Base-by-base conservation (phyloP, 2,113 vertebrate genomes). In the Heloderma charlesbogerti region DNA sequence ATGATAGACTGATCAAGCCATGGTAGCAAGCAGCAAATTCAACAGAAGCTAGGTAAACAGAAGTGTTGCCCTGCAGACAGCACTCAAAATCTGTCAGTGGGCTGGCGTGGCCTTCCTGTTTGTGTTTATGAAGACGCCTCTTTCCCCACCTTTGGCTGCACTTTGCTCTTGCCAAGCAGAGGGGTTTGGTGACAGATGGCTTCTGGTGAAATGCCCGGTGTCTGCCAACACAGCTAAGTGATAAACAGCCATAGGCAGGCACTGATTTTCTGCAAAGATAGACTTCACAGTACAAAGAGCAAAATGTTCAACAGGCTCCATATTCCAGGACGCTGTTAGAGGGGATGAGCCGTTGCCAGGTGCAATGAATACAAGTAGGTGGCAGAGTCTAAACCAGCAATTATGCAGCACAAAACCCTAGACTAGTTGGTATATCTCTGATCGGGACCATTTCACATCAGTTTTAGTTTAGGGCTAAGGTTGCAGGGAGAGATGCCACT, bases 41-140 rank as follows among this genome's bases (percentile, higher is more conserved):
- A 91, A 91, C 69, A 93, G 34, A 74, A 87, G 93, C 92, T 93
- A 82, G 93, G 89, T 94, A 95, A 95, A 96, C 3, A 93, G 0
- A 45, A 9, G 0, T 0, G 69, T 45, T 89, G 95, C 72, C 86
- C 86, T 27, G 89, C 10, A 43, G 95, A 92, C 91, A 80, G 91
- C 1, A 0, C 0, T 0, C 54, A 27, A 3, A 12, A 88, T 88
- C 81, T 85, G 79, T 74, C 6, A 27, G 75, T 88, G 34, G 84
- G 67, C 91, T 84, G 72, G 0, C 82, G 88, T 45, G 0, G 57
- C 88, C 43, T 86, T 91, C 93, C 94, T 94, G 92, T 88, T 93
- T 31, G 91, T 93, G 85, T 94, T 94, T 91, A 27, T n/a, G 86
- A 4, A 90, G 31, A 77, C 84, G 34, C 0, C 51, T 66, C 82